phyloP scores from a whole-genome alignment of 2,888 invertebrate species.

The Melanotus villosus region DNA sequence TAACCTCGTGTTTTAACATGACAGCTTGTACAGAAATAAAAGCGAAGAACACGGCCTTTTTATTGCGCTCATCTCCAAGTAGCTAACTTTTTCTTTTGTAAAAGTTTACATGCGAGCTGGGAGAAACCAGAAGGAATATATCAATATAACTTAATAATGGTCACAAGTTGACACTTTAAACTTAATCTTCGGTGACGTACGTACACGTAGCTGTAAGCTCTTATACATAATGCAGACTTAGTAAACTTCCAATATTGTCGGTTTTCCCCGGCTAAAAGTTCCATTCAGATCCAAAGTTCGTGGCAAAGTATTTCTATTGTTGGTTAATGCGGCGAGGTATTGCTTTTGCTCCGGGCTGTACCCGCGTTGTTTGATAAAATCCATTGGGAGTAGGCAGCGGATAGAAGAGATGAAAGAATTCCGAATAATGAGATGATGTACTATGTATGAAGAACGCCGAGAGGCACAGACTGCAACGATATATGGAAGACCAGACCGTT shows the following conservation, averaged over 20 bases:
- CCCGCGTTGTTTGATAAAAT: conserved; percentile 41
- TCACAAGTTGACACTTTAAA: conserved; percentile 21
- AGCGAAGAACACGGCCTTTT: conserved; percentile 23
- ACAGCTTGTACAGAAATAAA: conserved; percentile 29
- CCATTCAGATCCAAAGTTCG: conserved; percentile 29
- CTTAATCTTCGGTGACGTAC: conserved; percentile 17
- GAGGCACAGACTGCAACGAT: conserved; percentile 38
- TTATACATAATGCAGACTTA: conserved; percentile 24
- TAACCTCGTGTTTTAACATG: conserved; percentile 32
- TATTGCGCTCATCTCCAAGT: conserved; percentile 14
- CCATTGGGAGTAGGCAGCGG: conserved; percentile 40
- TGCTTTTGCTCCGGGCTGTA: conserved; percentile 40
- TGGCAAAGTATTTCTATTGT: conserved; percentile 34
- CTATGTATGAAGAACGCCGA: conserved; percentile 53
- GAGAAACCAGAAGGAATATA: conserved; percentile 10
- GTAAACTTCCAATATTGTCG: conserved; percentile 28
- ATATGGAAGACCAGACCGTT: conserved; percentile 30
- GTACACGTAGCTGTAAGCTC: conserved; percentile 23
- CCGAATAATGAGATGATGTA: conserved; percentile 56
- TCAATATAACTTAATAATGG: conserved; percentile 24
- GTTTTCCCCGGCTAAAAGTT: conserved; percentile 15
- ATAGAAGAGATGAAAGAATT: conserved; percentile 54
- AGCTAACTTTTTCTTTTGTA: background rate
- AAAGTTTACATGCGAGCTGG: background rate
- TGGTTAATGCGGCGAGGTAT: conserved; percentile 40